A percentile compares a stretch with the other conserved stretches of the same genome.
Evolutionary conservation across 2,888 invertebrate species (phyloP).

Genomic region (Mesodorylaimus sp.): DNA sequence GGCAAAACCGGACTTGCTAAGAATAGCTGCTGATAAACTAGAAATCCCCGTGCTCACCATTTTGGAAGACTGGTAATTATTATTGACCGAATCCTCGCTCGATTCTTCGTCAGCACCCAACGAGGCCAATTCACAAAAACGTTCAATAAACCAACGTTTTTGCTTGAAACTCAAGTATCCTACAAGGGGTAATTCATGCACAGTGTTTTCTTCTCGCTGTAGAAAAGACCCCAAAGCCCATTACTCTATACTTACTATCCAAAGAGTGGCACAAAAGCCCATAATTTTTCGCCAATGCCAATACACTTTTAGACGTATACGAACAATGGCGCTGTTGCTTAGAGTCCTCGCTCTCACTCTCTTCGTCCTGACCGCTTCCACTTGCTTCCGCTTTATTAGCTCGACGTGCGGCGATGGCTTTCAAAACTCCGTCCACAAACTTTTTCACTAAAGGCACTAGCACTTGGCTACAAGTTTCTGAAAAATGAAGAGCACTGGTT

Average conservation of each 20-base stretch:
- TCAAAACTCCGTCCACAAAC: background rate
- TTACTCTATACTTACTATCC: constrained; percentile 1
- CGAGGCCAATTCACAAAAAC: background rate
- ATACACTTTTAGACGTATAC: no score
- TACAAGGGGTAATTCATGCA: background rate
- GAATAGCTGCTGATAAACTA: no score
- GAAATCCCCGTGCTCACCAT: no score
- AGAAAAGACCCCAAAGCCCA: background rate
- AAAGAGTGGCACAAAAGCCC: background rate
- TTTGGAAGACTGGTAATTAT: no score
- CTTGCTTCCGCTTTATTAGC: no score
- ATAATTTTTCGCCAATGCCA: background rate
- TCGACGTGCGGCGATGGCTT: no score
- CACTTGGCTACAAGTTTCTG: background rate
- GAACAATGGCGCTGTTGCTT: no score
- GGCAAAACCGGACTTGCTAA: no score
- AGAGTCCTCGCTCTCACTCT: no score
- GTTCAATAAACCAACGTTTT: background rate
- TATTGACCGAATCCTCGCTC: no score
- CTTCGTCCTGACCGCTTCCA: no score
- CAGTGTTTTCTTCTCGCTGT: background rate
- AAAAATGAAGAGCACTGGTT: no score
- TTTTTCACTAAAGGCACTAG: background rate
- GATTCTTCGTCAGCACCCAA: constrained; percentile 1
- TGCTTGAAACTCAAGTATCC: background rate